Conservation (phyloP, 2,888 invertebrate species). For the Hypercompe scribonia region DNA sequence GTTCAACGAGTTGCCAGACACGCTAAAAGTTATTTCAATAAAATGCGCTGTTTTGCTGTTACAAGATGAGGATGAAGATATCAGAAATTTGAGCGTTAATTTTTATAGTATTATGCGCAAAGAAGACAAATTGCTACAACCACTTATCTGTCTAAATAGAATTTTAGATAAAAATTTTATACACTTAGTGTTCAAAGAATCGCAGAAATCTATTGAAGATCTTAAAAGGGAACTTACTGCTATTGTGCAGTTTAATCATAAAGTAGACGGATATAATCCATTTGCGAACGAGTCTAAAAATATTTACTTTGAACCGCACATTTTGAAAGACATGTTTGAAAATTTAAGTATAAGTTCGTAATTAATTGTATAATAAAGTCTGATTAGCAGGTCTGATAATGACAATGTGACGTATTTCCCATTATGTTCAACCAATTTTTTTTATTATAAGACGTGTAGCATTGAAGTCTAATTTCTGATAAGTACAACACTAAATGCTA, state of each 20-base stretch:
- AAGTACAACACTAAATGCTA: not conserved
- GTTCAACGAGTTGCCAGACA: slow-evolving; percentile 60
- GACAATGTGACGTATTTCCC: not conserved
- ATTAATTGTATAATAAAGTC: not conserved
- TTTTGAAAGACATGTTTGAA: slow-evolving; percentile 62
- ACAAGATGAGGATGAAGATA: slow-evolving; percentile 85
- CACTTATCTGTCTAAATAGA: slow-evolving; percentile 69
- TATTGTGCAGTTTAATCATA: slow-evolving; percentile 51
- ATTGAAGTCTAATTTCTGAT: not conserved
- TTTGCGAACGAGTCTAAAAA: slow-evolving; percentile 83
- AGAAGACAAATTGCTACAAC: slow-evolving; percentile 54
- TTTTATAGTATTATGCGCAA: slow-evolving; percentile 65
- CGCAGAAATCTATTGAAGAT: slow-evolving; percentile 47
- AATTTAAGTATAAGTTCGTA: slow-evolving; percentile 45
- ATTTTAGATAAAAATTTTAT: slow-evolving; percentile 67
- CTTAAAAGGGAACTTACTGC: slow-evolving; percentile 60
- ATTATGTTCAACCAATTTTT: no score
- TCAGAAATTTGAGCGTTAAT: slow-evolving; percentile 74
- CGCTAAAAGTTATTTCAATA: slow-evolving; percentile 67
- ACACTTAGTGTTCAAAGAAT: slow-evolving; percentile 50
- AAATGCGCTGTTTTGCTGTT: slow-evolving; percentile 77
- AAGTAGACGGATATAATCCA: slow-evolving; percentile 77
- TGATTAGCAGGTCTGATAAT: not conserved
- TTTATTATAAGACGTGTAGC: not conserved
- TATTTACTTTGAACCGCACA: slow-evolving; percentile 80